Base-by-base conservation (phyloP, 92 coral and sea anemone species). In the Phenganax marumi region DNA sequence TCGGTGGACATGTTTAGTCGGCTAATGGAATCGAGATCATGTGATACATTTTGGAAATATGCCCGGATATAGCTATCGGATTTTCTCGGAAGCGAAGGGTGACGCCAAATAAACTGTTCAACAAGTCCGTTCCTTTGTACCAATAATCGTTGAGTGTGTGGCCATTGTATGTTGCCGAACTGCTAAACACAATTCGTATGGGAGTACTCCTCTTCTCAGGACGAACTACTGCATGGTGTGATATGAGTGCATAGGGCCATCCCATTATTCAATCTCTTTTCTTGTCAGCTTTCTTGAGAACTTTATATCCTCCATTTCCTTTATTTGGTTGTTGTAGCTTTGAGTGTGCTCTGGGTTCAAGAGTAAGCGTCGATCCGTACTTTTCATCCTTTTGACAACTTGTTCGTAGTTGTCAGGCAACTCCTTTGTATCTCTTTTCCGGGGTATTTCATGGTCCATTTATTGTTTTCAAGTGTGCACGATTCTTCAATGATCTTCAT, bases 171-270 rank as follows among this genome's bases (percentile, higher is more conserved):
- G 73, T 85, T 13, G 87, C 88, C 48, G 88, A 66, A 55, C 84
- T 73, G 76, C 87, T 90, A 79, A 90, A 89, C 18, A 87, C 90
- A 12, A 90, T 90, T 18, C 87, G 39, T 13, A 86, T 81, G n/a
- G 88, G 89, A 9, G 91, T 90, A 17, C 86, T 80, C 62, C 83
- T 85, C 43, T 81, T 81, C 43, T 85, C 89, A 12, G 93, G 88
- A 10, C 84, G 86, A 11, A 87, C 51, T 16, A 87, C 91, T 54
- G 83, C 92, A 18, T 87, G 86, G 66, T 90, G 92, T 2, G 88
- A 74, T 2, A 90, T 81, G 52, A 87, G 70, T 90, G 90, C 16
- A 75, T 75, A 22, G 90, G 89, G 8, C 89, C 89, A 11, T 60
- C 68, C 52, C 69, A 85, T 50, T 55, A 75, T 10, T 54, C 50